These are phyloP conservation scores for Heteronetta atricapilla DNA, from an alignment of 2,113 vertebrate genomes.

Conservation along the genomic window DNA sequence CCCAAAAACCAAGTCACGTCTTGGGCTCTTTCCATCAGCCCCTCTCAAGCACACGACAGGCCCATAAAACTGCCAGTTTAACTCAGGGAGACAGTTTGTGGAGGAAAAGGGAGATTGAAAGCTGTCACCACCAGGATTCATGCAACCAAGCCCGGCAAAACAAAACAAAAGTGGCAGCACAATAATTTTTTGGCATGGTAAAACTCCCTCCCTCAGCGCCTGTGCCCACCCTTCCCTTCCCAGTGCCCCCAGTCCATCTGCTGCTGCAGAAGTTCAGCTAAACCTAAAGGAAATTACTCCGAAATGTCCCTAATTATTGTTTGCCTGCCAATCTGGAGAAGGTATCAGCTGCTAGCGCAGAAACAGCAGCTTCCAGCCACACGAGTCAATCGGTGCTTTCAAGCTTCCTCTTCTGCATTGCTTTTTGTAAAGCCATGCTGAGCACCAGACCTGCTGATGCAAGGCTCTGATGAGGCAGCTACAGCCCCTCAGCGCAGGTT, in stretches of 20 bases:
- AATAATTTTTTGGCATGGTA: background rate
- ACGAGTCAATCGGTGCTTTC: rapidly evolving
- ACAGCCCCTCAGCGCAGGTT: background rate
- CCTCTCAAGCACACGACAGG: background rate
- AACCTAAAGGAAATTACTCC: background rate
- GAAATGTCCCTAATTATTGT: background rate
- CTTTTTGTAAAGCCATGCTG: background rate
- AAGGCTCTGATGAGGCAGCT: background rate
- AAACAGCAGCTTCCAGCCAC: background rate
- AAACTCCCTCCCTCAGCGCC: rapidly evolving
- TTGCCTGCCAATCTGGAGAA: background rate
- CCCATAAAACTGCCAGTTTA: background rate
- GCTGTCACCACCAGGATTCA: background rate
- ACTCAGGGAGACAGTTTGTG: background rate
- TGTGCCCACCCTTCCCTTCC: background rate
- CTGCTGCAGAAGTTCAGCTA: background rate
- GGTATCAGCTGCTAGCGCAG: rapidly evolving
- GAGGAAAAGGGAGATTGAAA: background rate
- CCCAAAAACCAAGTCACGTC: background rate
- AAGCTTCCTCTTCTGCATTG: background rate
- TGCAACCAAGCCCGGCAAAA: background rate
- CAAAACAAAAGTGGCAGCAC: background rate
- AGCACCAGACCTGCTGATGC: background rate
- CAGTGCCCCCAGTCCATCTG: background rate
- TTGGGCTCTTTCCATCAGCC: background rate